Evolutionary conservation across 2,797 vertebrate species (phyloP), one percentile per base, ranked within the genome.

Genomic region (Chaunax sp.): DNA sequence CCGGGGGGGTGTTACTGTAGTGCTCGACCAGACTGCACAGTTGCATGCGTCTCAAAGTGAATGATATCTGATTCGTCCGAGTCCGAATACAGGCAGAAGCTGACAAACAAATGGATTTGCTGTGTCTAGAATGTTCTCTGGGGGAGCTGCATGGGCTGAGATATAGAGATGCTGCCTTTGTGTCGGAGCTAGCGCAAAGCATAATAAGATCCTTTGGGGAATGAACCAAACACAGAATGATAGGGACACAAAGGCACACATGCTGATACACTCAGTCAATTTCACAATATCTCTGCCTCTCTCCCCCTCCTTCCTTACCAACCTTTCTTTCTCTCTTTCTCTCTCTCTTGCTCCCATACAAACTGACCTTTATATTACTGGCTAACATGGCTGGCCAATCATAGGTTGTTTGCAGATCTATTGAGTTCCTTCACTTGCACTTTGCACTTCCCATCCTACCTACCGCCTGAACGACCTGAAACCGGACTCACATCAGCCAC

Each of bases 181-280:
- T 91, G 83, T 84, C 60, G 59, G 54, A 83, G 84, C 81, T 83
- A 72, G 83, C 26, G 47, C 51, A 6, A 73, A 84, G 82, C 79
- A 90, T 92, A 92, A 92, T 92, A 92, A 89, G 90, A 90, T 82
- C 90, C 90, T 90, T 92, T 91, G 89, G 90, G 91, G 91, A 92
- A 88, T 87, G 90, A 87, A 82, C 69, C 75, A 81, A 90, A 87
- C 80, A 58, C 75, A 57, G 79, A 86, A 69, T 75, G 87, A 87
- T 88, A 87, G 79, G 75, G 85, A 90, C 82, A 87, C 85, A 86
- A 87, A 86, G 72, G 82, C 77, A 77, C 83, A 90, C 84, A 88
- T 87, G 81, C 89, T 87, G 83, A 69, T 84, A 82, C 86, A 87
- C 81, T 88, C 69, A 71, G 85, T 86, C 85, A 84, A 71, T 88